Evolutionary conservation across 2,888 invertebrate genomes (phyloP).

Genomic region (Eupithecia tripunctaria): DNA sequence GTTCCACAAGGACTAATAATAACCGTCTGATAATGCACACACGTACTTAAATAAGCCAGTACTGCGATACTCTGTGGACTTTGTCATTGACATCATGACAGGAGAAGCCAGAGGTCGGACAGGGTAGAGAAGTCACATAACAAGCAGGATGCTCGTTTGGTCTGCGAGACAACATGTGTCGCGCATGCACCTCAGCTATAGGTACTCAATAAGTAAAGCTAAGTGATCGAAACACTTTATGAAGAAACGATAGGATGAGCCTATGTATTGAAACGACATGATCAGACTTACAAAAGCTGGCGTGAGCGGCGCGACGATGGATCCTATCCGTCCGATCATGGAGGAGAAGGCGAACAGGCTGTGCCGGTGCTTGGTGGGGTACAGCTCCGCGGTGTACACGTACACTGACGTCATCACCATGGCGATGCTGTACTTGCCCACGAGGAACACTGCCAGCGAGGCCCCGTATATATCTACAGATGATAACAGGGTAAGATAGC

Average conservation of each 20-base stretch:
- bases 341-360: slow-evolving; percentile 86
- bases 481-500: background rate
- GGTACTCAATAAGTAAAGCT: background rate
- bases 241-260: background rate
- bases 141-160: background rate
- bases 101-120: background rate
- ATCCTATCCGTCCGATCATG: slow-evolving; percentile 87
- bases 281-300: slow-evolving; percentile 81
- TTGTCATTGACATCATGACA: background rate
- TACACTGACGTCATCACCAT: slow-evolving; percentile 85
- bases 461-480: slow-evolving; percentile 49
- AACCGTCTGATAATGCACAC: background rate
- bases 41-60: background rate
- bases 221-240: background rate
- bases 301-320: slow-evolving; percentile 87
- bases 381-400: slow-evolving; percentile 87
- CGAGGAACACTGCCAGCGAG: slow-evolving; percentile 78
- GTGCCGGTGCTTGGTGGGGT: slow-evolving; percentile 86
- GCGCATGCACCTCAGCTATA: background rate
- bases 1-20: background rate
- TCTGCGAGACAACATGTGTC: background rate
- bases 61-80: background rate
- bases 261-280: background rate
- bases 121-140: background rate
- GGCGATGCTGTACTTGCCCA: slow-evolving; percentile 85